phyloP scores from a whole-genome alignment of 2,113 vertebrate genomes.

The Petaurus breviceps region DNA sequence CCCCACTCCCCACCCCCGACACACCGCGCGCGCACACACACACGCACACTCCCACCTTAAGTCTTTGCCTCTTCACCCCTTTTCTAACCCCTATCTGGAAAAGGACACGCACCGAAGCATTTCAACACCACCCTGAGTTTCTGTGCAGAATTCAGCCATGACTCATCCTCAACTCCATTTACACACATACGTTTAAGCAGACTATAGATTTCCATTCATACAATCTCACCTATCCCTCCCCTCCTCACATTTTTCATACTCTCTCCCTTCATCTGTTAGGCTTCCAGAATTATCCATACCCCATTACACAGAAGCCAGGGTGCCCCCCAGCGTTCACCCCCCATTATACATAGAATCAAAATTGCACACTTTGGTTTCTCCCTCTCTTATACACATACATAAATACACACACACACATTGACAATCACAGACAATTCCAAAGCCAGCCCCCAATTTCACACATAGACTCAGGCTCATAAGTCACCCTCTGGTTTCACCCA shows the following conservation, averaged over 20 bases:
- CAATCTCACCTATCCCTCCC: neutral
- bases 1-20: no score
- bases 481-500: neutral
- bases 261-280: neutral
- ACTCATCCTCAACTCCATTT: neutral
- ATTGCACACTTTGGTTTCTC: neutral
- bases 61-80: neutral
- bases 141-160: neutral
- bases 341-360: conserved; percentile 54
- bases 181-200: neutral
- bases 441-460: neutral
- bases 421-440: neutral
- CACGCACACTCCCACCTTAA: neutral
- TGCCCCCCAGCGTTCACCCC: conserved; percentile 44
- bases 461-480: neutral
- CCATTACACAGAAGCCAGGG: conserved; percentile 52
- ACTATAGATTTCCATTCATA: neutral
- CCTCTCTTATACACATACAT: neutral
- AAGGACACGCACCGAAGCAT: neutral
- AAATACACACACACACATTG: neutral
- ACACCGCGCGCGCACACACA: no score
- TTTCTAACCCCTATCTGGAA: neutral
- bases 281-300: conserved; percentile 44
- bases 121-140: neutral
- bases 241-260: neutral